Conservation (phyloP, 2,888 invertebrate species). For the Callimorpha dominula region DNA sequence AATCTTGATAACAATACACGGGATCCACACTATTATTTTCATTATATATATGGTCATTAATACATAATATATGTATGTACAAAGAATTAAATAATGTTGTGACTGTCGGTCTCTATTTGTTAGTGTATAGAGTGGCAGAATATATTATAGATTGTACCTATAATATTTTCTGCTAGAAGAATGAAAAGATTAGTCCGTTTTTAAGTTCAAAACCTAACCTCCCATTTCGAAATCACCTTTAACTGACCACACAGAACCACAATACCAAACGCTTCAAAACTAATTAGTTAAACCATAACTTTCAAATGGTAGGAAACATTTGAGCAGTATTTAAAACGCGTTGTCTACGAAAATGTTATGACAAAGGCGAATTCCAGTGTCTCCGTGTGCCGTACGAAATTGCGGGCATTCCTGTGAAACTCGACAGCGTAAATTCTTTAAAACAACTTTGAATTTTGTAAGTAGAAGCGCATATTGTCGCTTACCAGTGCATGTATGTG, state of each 20-base stretch:
- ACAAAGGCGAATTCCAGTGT: constrained; percentile 54
- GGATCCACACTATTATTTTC: too few species aligned
- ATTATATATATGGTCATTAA: too few species aligned
- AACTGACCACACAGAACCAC: neutral
- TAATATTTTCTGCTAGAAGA: too few species aligned
- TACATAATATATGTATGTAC: too few species aligned
- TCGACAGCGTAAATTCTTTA: constrained; percentile 51
- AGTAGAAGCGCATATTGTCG: constrained; percentile 38
- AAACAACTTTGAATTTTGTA: constrained; percentile 53
- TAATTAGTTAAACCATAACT: constrained; percentile 20
- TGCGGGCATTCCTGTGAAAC: constrained; percentile 52
- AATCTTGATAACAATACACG: too few species aligned
- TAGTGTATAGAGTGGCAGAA: neutral
- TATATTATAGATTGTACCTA: too few species aligned
- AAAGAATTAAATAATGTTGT: neutral
- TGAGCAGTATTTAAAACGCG: constrained; percentile 50
- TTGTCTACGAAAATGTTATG: constrained; percentile 52
- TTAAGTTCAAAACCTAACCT: too few species aligned
- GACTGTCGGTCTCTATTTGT: neutral
- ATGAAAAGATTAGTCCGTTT: too few species aligned
- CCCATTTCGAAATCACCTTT: neutral
- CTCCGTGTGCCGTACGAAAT: constrained; percentile 41
- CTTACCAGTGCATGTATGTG: neutral
- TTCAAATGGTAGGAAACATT: constrained; percentile 24
- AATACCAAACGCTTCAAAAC: neutral